Percentiles rank a stretch among this genome's conserved stretches.
These are phyloP conservation scores for Anguilla marmorata DNA, from an alignment of 2,797 vertebrate species.

Conservation along the genomic window DNA sequence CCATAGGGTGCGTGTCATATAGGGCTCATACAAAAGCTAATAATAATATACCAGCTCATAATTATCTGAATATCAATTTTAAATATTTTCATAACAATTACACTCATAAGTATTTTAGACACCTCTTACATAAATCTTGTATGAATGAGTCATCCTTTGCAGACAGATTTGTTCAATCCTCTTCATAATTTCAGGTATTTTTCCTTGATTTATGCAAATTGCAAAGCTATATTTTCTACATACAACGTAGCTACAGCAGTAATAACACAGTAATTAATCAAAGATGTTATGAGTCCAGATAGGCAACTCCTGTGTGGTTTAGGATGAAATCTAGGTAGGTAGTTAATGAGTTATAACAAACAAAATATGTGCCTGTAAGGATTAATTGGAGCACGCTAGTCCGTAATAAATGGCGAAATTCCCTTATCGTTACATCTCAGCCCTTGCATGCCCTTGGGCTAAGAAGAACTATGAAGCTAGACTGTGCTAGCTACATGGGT, in stretches of 20 bases:
- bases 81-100: neutral
- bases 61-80: neutral
- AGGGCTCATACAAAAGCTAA: neutral
- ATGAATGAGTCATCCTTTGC: neutral
- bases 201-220: neutral
- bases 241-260: neutral
- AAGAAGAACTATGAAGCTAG: constrained; percentile 3
- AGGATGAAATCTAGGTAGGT: neutral
- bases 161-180: neutral
- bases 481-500: neutral
- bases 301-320: neutral
- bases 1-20: neutral
- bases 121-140: neutral
- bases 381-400: neutral
- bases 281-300: neutral
- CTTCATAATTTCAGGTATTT: neutral
- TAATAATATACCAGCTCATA: neutral
- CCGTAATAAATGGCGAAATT: neutral
- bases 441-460: constrained; percentile 20
- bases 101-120: neutral
- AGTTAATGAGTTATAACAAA: constrained; percentile 5
- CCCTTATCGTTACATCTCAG: neutral
- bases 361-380: neutral
- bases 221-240: neutral
- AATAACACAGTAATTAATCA: neutral